A percentile compares a stretch with the other conserved stretches of the same genome.
These are phyloP conservation scores for Ectropis crepuscularia DNA, from an alignment of 2,888 invertebrate species.

Conservation along the genomic window DNA sequence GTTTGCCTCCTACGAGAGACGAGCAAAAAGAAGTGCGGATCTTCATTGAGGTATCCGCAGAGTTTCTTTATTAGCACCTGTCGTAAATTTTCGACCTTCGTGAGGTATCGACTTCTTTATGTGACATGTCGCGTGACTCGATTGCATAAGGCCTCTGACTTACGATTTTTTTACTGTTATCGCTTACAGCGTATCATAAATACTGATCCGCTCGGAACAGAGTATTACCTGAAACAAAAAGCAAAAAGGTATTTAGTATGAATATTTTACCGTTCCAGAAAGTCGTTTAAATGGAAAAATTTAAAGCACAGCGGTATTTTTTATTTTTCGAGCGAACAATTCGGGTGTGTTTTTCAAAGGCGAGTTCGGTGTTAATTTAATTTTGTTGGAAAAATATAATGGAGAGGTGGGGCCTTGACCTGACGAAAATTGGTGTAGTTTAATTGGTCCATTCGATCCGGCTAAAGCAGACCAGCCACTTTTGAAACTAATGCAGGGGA, in stretches of 20 bases:
- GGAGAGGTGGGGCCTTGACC: constrained; percentile 25
- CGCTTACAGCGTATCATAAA: constrained; percentile 33
- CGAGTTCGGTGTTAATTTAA: constrained; percentile 17
- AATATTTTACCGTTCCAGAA: constrained; percentile 34
- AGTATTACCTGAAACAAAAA: constrained; percentile 51
- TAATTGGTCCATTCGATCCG: constrained; percentile 40
- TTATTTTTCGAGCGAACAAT: constrained; percentile 12
- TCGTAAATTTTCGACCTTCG: constrained; percentile 62
- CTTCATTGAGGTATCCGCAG: constrained; percentile 64
- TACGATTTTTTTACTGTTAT: constrained; percentile 41
- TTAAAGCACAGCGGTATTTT: constrained; percentile 20
- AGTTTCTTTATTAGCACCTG: constrained; percentile 66
- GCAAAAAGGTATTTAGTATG: constrained; percentile 33
- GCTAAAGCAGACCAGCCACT: constrained; percentile 10
- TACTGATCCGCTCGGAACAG: constrained; percentile 33
- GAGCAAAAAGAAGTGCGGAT: constrained; percentile 57
- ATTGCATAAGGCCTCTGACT: constrained; percentile 40
- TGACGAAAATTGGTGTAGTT: constrained; percentile 25
- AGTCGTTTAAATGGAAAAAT: constrained; percentile 27
- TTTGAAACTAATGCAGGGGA: no score
- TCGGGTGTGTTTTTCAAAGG: constrained; percentile 13
- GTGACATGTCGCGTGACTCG: constrained; percentile 40
- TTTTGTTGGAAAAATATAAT: constrained; percentile 20
- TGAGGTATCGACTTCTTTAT: constrained; percentile 34
- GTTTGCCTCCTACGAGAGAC: constrained; percentile 49